Evolutionary conservation across 2,888 invertebrate species (phyloP), one percentile per base, ranked within the genome.

Genomic region (Leuctra nigra): DNA sequence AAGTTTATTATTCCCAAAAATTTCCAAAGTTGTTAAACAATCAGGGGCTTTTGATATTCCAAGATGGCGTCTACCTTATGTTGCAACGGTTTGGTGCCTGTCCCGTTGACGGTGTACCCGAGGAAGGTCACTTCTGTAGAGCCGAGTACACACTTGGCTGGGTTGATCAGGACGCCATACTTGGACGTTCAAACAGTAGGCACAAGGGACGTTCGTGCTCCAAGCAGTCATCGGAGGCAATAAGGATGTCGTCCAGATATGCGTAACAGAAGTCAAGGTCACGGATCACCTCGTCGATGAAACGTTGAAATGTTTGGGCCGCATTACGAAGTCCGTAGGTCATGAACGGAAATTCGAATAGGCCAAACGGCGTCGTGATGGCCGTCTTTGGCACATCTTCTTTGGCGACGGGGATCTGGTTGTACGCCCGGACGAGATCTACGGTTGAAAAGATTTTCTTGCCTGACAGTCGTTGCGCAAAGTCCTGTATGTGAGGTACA

Each of bases 371-470:
- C 1, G 58, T 60, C 1, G 53, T 55, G 2, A 57, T 55, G 44
- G 52, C 1, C 50, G 56, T 24, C 55, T 59, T 1, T 58, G 63
- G 0, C 73, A 64, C 3, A 69, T 71, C 2, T 75, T 70, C 48
- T 72, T 68, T 54, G 70, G 65, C 55, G 67, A 75, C 29, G 6
- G 11, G 29, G 11, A 29, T 29, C 11, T 11, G 7, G 29, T 29
- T 29, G 29, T 29, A 29, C 0, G 70, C 4, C 62, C 38, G 38
- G 4, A 38, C 61, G 18, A 71, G 61, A 61, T 71, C 69, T 1
- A 71, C 59, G 6, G 52, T 60, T 0, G 64, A 62, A 57, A 68
- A 68, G 9, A 67, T 56, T 2, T 50, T 63, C 41, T 64, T 65
- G 0, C 63, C 64, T 7, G 56, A 25, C 0, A 71, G 58, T 4